Base-by-base conservation (phyloP, 2,113 vertebrate genomes). In the Anguilla rostrata region DNA sequence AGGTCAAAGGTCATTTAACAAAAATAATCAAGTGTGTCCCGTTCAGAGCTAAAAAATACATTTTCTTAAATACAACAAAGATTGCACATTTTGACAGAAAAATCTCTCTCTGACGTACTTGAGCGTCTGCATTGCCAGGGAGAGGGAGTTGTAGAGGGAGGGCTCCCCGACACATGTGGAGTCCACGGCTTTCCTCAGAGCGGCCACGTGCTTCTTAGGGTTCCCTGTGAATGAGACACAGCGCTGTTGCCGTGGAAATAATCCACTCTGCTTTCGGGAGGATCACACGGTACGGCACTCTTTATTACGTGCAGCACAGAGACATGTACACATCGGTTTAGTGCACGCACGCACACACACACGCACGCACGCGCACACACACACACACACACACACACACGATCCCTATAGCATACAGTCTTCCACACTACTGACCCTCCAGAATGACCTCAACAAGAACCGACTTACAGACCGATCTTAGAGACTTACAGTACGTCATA, bases 121-220 rank as follows among this genome's bases (percentile, higher is more conserved):
- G 80, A 99, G 96, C 29, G 97, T 97, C 89, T 98, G 96, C 92
- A 98, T 92, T 56, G 98, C 98, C 91, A 98, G 93, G 91, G 88
- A 97, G 86, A 99, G 95, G 16, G 98, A 96, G 94, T 99, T 99
- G 94, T 98, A 99, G 0, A 99, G 95, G 5, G 98, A 99, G 0
- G 98, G 98, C 83, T 99, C 98, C 90, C 98, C 98, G 9, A 90
- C 90, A 88, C 98, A 99, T n/a, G 91, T 92, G 14, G 96, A 96
- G 95, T 97, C 97, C 86, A 96, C 94, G 0, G 97, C 96, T 93
- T 99, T 99, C 95, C 96, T 98, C 91, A 99, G 92, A 88, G 97
- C 96, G 20, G 91, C 79, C 81, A 93, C 84, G 82, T 99, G 98
- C 87, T 99, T 99, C 91, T 96, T 98, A 60, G 97, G 95, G 89